Conservation (phyloP, 1,140 invertebrate species). For the Drosophila fuyamai region DNA sequence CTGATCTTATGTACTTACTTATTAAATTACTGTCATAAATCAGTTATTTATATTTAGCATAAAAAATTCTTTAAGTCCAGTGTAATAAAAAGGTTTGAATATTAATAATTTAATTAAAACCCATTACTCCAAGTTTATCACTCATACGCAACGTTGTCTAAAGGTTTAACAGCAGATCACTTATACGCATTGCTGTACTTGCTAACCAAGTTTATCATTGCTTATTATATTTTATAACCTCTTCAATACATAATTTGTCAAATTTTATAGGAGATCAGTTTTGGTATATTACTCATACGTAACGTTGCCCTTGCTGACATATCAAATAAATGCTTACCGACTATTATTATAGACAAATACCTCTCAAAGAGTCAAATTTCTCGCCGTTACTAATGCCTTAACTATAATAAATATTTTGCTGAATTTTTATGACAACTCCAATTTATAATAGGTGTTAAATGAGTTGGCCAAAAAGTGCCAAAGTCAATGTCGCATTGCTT, state of each 20-base stretch:
- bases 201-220: too few species aligned
- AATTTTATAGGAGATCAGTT: too few species aligned
- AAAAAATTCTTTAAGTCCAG: background rate
- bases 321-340: background rate
- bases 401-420: slow-evolving; percentile 22
- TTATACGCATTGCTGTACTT: slow-evolving; percentile 6
- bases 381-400: background rate
- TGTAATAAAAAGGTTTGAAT: background rate
- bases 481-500: slow-evolving; percentile 40
- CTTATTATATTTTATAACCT: too few species aligned
- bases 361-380: background rate
- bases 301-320: background rate
- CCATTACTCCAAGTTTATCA: background rate
- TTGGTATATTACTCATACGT: background rate
- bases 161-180: background rate
- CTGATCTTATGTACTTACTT: slow-evolving; percentile 4
- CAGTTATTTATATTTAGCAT: background rate
- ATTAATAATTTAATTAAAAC: background rate
- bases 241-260: background rate
- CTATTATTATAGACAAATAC: slow-evolving; percentile 15
- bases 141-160: background rate
- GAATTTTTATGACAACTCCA: slow-evolving; percentile 29
- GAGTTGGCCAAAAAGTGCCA: slow-evolving; percentile 18
- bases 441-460: slow-evolving; percentile 40
- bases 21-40: slow-evolving; percentile 11